Evolutionary conservation across 2,113 vertebrate species (phyloP), one percentile per base, ranked within the genome.

Genomic region (Rhegmatorhina hoffmannsi): DNA sequence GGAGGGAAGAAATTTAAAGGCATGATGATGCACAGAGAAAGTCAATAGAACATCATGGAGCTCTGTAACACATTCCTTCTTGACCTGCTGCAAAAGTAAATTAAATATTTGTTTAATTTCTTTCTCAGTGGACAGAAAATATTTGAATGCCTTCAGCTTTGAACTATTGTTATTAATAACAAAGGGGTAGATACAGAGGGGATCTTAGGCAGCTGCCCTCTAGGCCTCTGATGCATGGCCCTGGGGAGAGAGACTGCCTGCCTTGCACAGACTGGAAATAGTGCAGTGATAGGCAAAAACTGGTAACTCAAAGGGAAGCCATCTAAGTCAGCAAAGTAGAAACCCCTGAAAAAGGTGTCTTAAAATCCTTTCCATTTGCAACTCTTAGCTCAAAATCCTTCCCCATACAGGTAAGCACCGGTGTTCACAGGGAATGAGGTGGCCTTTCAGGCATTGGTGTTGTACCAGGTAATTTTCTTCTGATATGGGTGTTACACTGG

Each of bases 51-150:
- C 49, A 49, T 90, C 64, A 24, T 59, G 40, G 52, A 80, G 36
- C 19, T 92, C 58, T 64, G 18, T 26, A 49, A 77, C 90, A 90
- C 13, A 26, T 84, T 88, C 44, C 44, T 91, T 75, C 44, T 53
- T 88, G 31, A 10, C 25, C 33, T 77, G 70, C 47, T 47, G 47
- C 53, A 73, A 84, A 74, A 77, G 28, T 29, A 66, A 79, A 76
- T 87, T 36, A 70, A 84, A 62, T 77, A 76, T 63, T 92, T 90
- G 13, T 68, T 92, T 90, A 38, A 64, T 53, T 83, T 84, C 55
- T 90, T 73, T 77, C 76, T 80, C 59, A 81, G 20, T 19, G 78
- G 33, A 34, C 26, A 81, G 66, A 75, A 26, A 89, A 62, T 7
- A 77, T 55, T 49, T 82, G 19, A 83, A 63, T 55, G 29, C 11